These are phyloP conservation scores for Silurus glanis DNA, from an alignment of 2,113 vertebrate species.

Conservation along the genomic window DNA sequence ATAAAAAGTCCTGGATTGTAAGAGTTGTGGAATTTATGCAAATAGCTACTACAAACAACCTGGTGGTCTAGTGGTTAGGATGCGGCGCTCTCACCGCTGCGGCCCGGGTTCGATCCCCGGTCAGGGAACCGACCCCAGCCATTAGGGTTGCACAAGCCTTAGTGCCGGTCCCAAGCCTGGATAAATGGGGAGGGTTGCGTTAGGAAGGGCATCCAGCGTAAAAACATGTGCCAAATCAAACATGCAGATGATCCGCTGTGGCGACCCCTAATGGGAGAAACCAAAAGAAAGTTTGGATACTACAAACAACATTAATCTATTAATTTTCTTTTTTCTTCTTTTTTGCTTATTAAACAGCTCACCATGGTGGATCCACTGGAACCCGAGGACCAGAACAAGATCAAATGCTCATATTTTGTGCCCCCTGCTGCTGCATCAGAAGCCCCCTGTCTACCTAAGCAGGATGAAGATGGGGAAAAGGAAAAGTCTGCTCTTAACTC, in stretches of 20 bases:
- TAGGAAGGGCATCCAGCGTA: too few species aligned
- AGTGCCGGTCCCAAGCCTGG: too few species aligned
- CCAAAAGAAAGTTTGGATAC: too few species aligned
- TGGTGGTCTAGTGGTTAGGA: too few species aligned
- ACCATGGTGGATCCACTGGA: conserved; percentile 78
- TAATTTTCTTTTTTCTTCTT: conserved; percentile 1
- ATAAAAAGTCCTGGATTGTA: background rate
- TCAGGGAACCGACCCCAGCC: too few species aligned
- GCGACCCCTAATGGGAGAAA: too few species aligned
- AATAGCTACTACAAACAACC: conserved; percentile 31
- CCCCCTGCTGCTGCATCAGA: conserved; percentile 60
- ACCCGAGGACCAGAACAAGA: conserved; percentile 70
- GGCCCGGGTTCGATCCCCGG: too few species aligned
- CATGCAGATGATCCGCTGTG: too few species aligned
- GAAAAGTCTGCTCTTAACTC: conserved; percentile 62
- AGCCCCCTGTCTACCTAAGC: conserved; percentile 61
- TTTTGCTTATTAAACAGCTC: conserved; percentile 53
- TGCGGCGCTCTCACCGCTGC: too few species aligned
- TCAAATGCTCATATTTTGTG: conserved; percentile 61
- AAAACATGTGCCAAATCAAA: too few species aligned
- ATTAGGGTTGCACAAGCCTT: too few species aligned
- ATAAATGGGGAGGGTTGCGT: too few species aligned
- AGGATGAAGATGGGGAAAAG: conserved; percentile 56
- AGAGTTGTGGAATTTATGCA: background rate
- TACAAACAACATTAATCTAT: conserved; percentile 11